A percentile compares a stretch with the other conserved stretches of the same genome.
Conservation (phyloP, 2,888 invertebrate species). For the Cantharis rufa region DNA sequence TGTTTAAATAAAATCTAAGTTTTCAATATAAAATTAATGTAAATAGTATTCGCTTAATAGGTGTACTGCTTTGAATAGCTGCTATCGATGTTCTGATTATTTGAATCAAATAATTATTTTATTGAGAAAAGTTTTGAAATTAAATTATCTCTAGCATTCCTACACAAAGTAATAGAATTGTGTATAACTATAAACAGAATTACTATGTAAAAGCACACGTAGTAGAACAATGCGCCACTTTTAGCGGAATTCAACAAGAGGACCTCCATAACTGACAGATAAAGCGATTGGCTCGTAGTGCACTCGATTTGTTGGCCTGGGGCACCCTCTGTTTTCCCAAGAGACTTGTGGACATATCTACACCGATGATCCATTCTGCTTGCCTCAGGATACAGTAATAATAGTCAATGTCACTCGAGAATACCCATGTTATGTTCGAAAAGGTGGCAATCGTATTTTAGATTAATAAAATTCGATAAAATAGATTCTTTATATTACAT, state of each 20-base stretch:
- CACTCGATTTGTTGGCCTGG: conserved; percentile 28
- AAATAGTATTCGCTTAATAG: not conserved
- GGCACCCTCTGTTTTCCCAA: conserved; percentile 19
- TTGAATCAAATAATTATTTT: not conserved
- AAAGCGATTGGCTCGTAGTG: conserved; percentile 28
- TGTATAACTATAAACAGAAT: conserved; percentile 2
- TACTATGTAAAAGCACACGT: not conserved
- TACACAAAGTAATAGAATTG: not conserved
- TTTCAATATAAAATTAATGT: not conserved
- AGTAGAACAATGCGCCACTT: not conserved
- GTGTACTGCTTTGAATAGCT: not conserved
- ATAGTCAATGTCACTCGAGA: conserved; percentile 23
- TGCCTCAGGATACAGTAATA: conserved; percentile 26
- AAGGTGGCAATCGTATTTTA: conserved; percentile 21
- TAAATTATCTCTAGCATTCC: not conserved
- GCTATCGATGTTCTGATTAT: not conserved
- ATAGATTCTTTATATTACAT: conserved; percentile 13
- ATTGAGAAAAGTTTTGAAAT: not conserved
- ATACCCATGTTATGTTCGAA: conserved; percentile 24
- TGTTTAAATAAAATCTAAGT: not conserved
- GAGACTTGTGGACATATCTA: conserved; percentile 30
- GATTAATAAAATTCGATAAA: conserved; percentile 17
- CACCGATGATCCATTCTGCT: conserved; percentile 30
- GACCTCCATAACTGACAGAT: conserved; percentile 28
- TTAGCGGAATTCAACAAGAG: conserved; percentile 12